Percentiles rank a stretch among this genome's conserved stretches.
These are phyloP conservation scores for Gallirallus australis DNA, from an alignment of 2,797 vertebrate genomes.

Conservation along the genomic window DNA sequence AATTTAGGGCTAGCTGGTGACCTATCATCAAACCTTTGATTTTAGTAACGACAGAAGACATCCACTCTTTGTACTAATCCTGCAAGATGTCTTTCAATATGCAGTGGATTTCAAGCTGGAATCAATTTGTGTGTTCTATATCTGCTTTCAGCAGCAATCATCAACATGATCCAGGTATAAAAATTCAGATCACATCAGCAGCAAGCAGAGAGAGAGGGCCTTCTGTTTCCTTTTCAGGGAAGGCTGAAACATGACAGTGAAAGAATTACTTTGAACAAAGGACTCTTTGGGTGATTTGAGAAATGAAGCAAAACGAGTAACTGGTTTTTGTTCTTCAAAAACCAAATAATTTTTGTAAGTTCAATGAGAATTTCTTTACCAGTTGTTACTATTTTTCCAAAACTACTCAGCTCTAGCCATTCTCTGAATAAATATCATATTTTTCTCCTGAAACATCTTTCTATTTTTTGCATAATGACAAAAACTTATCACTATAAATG, in stretches of 20 bases:
- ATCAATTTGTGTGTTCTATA: background rate
- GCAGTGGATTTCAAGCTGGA: background rate
- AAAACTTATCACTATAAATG: background rate
- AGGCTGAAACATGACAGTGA: background rate
- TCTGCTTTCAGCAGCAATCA: background rate
- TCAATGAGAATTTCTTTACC: background rate
- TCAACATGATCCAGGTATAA: background rate
- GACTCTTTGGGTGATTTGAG: background rate
- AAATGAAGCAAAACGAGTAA: background rate
- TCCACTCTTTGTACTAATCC: background rate
- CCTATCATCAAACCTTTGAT: background rate
- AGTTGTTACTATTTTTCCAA: background rate
- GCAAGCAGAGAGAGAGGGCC: background rate
- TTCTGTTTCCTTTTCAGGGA: background rate
- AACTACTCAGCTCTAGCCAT: background rate
- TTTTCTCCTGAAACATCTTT: background rate
- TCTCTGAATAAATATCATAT: background rate
- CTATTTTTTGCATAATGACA: background rate
- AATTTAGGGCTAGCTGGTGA: background rate
- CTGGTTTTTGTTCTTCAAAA: background rate
- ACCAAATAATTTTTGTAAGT: background rate
- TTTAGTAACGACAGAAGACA: background rate
- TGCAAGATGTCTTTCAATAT: background rate
- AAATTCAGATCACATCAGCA: background rate
- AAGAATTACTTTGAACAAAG: background rate